Evolutionary conservation across 2,797 vertebrate species (phyloP).

Genomic region (Epinephelus malabaricus): DNA sequence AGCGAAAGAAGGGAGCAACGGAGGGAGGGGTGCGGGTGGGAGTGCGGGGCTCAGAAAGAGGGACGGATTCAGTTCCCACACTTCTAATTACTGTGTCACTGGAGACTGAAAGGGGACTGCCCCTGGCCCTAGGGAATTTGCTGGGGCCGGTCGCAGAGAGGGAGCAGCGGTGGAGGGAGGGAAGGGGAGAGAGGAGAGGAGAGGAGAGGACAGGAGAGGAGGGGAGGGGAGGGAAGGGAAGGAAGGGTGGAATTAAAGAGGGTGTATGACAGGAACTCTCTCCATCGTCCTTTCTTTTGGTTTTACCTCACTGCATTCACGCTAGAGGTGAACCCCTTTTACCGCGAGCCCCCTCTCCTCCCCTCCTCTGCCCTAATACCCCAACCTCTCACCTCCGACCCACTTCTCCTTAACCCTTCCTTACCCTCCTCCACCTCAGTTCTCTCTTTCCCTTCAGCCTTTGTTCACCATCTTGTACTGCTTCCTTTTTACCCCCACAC

Average conservation of each 20-base stretch:
- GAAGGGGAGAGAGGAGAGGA: conserved; percentile 45
- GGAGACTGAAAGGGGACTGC: conserved; percentile 90
- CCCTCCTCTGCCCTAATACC: conserved; percentile 56
- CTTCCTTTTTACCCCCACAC: conserved; percentile 74
- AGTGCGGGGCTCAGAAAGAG: conserved; percentile 78
- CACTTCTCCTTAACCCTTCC: conserved; percentile 70
- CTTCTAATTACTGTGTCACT: conserved; percentile 91
- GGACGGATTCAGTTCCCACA: conserved; percentile 89
- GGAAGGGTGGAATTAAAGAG: conserved; percentile 72
- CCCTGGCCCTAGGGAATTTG: conserved; percentile 84
- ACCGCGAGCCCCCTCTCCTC: conserved; percentile 46
- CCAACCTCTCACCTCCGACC: conserved; percentile 79
- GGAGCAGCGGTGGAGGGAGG: conserved; percentile 60
- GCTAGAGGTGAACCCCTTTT: conserved; percentile 77
- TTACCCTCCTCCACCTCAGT: conserved; percentile 67
- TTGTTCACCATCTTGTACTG: conserved; percentile 79
- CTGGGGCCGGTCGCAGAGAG: conserved; percentile 79
- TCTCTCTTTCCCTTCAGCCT: conserved; percentile 69
- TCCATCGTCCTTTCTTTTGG: conserved; percentile 74
- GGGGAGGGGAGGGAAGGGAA: conserved; percentile 13
- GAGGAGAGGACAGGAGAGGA: too few relatives aligned
- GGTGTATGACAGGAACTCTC: conserved; percentile 84
- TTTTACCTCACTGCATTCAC: conserved; percentile 80
- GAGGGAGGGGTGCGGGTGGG: conserved; percentile 52
- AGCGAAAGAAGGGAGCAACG: conserved; percentile 56